A percentile compares a stretch with the other conserved stretches of the same genome.
Conservation (phyloP, 2,113 vertebrate species). For the Psettodes erumei region DNA sequence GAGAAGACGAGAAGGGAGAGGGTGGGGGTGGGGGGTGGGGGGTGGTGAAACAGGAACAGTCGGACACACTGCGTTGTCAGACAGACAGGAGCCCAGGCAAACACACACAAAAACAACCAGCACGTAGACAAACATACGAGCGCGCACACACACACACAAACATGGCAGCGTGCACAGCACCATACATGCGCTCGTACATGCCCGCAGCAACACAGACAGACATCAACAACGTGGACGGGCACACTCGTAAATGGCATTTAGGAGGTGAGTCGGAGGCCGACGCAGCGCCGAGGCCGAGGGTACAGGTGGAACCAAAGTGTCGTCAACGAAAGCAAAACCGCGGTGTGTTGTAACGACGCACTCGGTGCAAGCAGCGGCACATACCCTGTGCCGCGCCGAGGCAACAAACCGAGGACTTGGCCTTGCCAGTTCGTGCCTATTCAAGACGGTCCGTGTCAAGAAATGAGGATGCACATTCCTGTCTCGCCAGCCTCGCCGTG, state of each 20-base stretch:
- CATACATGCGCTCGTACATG: constrained; percentile 40
- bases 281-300: not conserved
- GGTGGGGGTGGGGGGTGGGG: not conserved
- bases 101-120: constrained; percentile 42
- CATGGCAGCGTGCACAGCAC: constrained; percentile 23
- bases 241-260: constrained; percentile 72
- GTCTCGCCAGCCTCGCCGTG: constrained; percentile 10
- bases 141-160: constrained; percentile 28
- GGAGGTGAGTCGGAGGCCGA: constrained; percentile 59
- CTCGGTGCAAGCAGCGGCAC: not conserved
- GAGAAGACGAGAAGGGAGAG: constrained; percentile 23
- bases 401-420: not conserved
- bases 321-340: constrained; percentile 27
- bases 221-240: constrained; percentile 46
- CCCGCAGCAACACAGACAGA: constrained; percentile 28
- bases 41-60: constrained; percentile 56
- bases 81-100: constrained; percentile 61
- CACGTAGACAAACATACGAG: constrained; percentile 41
- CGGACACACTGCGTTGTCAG: constrained; percentile 61
- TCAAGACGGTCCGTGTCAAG: constrained; percentile 11
- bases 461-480: constrained; percentile 15
- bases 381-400: not conserved
- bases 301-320: constrained; percentile 42
- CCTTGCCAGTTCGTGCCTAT: not conserved
- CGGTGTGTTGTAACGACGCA: constrained; percentile 24